Evolutionary conservation across 2,113 vertebrate genomes (phyloP).

Genomic region (Elgaria multicarinata): DNA sequence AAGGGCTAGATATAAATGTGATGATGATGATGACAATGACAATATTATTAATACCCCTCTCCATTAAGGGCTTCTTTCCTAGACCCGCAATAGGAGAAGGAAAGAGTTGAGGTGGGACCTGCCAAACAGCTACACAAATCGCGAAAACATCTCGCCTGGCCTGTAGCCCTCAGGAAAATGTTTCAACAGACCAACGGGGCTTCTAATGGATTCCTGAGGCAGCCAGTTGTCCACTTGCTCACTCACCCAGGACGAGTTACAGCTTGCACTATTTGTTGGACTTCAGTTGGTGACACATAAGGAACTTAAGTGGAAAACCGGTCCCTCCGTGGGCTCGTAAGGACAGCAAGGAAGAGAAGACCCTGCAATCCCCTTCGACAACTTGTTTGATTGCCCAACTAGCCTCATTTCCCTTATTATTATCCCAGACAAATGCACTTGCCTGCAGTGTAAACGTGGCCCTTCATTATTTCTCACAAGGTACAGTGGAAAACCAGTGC

Average conservation of each 20-base stretch:
- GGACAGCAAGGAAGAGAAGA: neutral
- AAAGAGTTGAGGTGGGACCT: neutral
- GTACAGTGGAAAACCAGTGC: neutral
- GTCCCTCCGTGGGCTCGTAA: neutral
- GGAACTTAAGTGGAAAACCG: neutral
- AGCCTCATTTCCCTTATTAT: neutral
- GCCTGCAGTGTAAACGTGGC: neutral
- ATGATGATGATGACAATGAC: too few species aligned
- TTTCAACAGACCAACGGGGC: neutral
- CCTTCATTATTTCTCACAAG: neutral
- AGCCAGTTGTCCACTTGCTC: neutral
- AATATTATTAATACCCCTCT: neutral
- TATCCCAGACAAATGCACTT: neutral
- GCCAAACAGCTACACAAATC: too few species aligned
- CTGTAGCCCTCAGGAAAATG: neutral
- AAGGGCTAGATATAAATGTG: too few species aligned
- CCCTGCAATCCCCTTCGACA: neutral
- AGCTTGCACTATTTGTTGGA: neutral
- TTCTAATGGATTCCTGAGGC: neutral
- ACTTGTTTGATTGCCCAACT: neutral
- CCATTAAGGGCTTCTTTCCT: neutral
- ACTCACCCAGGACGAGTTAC: neutral
- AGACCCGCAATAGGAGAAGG: neutral
- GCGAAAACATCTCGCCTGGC: neutral
- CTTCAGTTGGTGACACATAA: neutral